Conservation (phyloP, 2,113 vertebrate species). For the Triplophysa siluroides region DNA sequence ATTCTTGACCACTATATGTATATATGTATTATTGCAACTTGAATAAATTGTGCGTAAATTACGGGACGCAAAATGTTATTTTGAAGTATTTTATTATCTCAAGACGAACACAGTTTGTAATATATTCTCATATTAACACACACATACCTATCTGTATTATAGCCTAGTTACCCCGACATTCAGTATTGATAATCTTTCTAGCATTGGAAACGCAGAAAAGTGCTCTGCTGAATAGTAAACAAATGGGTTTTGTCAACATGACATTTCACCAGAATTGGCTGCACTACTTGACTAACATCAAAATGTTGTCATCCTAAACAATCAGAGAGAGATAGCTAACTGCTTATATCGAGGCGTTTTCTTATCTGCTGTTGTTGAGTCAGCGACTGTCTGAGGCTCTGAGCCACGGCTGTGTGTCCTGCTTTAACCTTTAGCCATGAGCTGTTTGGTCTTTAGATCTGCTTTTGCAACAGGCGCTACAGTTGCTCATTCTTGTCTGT, state of each 20-base stretch:
- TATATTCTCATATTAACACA: no score
- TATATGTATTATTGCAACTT: no score
- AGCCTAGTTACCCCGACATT: no score
- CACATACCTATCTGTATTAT: no score
- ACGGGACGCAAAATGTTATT: no score
- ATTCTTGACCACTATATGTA: no score
- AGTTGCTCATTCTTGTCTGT: background rate
- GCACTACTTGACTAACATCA: background rate
- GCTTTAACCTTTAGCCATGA: background rate
- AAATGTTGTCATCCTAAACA: slow-evolving; percentile 15
- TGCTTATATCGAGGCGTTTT: background rate
- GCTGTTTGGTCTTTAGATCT: slow-evolving; percentile 1
- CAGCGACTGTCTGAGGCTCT: background rate
- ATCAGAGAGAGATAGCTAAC: background rate
- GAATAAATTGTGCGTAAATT: no score
- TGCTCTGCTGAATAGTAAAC: background rate
- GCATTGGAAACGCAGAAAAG: background rate
- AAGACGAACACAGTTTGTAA: no score
- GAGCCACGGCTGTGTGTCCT: background rate
- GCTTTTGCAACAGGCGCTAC: background rate
- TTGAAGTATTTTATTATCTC: no score
- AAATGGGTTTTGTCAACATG: background rate
- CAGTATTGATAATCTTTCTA: background rate
- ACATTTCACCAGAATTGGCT: background rate
- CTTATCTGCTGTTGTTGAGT: slow-evolving; percentile 8